Evolutionary conservation across 2,888 invertebrate species (phyloP).

Genomic region (Zygogramma bicolorata): DNA sequence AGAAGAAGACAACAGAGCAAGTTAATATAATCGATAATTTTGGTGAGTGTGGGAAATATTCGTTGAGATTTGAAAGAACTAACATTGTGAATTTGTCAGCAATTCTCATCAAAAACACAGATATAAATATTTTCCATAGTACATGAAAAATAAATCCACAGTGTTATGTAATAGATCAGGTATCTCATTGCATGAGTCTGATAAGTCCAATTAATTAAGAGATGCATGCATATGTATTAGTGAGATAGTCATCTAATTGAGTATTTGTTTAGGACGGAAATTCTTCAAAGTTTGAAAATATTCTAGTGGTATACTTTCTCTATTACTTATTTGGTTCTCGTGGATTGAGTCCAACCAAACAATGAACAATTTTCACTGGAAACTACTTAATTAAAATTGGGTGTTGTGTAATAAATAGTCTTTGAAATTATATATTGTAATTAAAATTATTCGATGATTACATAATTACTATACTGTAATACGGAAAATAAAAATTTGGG

Average conservation of each 20-base stretch:
- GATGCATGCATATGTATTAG: background rate
- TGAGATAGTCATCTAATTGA: constrained; percentile 11
- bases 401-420: background rate
- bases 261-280: background rate
- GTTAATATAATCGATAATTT: no score
- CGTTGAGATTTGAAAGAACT: no score
- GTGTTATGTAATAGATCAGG: no score
- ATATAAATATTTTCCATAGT: no score
- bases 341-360: background rate
- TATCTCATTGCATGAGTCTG: no score
- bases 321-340: background rate
- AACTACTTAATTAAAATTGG: background rate
- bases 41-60: no score
- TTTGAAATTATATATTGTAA: background rate
- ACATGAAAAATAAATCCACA: no score
- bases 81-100: no score
- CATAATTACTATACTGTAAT: background rate
- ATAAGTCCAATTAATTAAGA: no score
- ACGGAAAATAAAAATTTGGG: background rate
- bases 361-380: background rate
- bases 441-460: background rate
- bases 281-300: background rate
- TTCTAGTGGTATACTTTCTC: background rate
- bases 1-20: no score
- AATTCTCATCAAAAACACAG: no score